Percentiles rank a stretch among this genome's conserved stretches.
Evolutionary conservation across 2,797 vertebrate genomes (phyloP).

Genomic region (Aulostomus chinensis): DNA sequence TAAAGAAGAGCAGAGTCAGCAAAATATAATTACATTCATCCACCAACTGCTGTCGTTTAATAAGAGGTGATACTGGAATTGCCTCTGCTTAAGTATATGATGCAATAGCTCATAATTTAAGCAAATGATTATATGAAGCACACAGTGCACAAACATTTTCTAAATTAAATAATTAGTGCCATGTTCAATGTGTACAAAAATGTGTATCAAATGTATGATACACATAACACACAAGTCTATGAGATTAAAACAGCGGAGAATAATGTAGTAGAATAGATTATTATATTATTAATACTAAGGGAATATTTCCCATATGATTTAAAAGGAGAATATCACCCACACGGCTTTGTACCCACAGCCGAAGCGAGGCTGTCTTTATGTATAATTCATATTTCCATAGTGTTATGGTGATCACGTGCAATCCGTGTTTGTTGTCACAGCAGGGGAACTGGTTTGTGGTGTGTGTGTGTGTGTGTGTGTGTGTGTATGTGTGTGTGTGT

Average conservation of each 20-base stretch:
- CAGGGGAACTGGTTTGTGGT: constrained; percentile 56
- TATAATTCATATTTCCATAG: constrained; percentile 80
- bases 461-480: constrained; percentile 17
- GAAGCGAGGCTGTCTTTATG: constrained; percentile 68
- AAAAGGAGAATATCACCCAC: constrained; percentile 69
- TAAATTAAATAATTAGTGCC: constrained; percentile 25
- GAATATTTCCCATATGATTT: constrained; percentile 66
- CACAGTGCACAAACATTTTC: constrained; percentile 21
- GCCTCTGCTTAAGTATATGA: constrained; percentile 31
- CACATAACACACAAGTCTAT: constrained; percentile 26
- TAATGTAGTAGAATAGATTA: constrained; percentile 52
- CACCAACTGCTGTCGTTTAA: constrained; percentile 24
- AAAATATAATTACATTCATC: constrained; percentile 52
- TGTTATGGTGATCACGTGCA: constrained; percentile 76
- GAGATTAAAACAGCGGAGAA: constrained; percentile 30
- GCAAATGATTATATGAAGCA: constrained; percentile 25
- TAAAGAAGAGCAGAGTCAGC: constrained; percentile 56
- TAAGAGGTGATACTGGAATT: constrained; percentile 28
- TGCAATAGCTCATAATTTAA: constrained; percentile 34
- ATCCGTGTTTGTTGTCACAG: constrained; percentile 72
- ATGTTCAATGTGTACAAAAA: background rate
- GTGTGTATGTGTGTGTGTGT: constrained; percentile 11
- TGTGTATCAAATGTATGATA: constrained; percentile 8
- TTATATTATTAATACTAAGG: constrained; percentile 74
- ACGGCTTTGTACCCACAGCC: constrained; percentile 68